phyloP scores from a whole-genome alignment of 1,140 invertebrate species.

The Teleopsis dalmanni region DNA sequence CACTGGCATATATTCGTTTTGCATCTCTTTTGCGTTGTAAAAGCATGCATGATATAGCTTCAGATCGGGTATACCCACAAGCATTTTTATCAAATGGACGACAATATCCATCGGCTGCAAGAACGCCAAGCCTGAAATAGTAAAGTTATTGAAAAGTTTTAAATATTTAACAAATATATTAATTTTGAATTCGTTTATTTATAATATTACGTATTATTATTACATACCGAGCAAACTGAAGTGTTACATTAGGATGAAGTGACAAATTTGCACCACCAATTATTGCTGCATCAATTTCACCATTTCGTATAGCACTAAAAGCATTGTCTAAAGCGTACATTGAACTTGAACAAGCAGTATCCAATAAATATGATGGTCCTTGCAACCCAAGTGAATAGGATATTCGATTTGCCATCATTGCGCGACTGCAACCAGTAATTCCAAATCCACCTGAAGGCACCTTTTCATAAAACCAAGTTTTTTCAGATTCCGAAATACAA shows the following conservation, averaged over 20 bases:
- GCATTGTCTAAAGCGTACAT: constrained; percentile 78
- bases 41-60: constrained; percentile 68
- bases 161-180: not conserved
- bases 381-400: constrained; percentile 65
- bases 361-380: constrained; percentile 75
- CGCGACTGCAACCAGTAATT: constrained; percentile 74
- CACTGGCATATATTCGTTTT: constrained; percentile 64
- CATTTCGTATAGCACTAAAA: constrained; percentile 63
- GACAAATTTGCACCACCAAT: constrained; percentile 78
- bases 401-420: constrained; percentile 87
- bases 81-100: constrained; percentile 82
- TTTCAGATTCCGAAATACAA: constrained; percentile 67
- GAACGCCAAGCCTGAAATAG: constrained; percentile 64
- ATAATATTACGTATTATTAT: too few species aligned
- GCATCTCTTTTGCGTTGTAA: constrained; percentile 76
- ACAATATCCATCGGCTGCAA: constrained; percentile 77
- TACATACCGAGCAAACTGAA: constrained; percentile 66
- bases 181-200: too few species aligned
- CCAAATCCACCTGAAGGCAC: constrained; percentile 52
- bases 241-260: constrained; percentile 75
- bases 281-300: constrained; percentile 77
- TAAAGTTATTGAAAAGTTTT: not conserved
- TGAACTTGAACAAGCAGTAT: constrained; percentile 87
- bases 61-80: constrained; percentile 68
- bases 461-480: constrained; percentile 62